Evolutionary conservation across 2,113 vertebrate genomes (phyloP).

Genomic region (Colaptes auratus): DNA sequence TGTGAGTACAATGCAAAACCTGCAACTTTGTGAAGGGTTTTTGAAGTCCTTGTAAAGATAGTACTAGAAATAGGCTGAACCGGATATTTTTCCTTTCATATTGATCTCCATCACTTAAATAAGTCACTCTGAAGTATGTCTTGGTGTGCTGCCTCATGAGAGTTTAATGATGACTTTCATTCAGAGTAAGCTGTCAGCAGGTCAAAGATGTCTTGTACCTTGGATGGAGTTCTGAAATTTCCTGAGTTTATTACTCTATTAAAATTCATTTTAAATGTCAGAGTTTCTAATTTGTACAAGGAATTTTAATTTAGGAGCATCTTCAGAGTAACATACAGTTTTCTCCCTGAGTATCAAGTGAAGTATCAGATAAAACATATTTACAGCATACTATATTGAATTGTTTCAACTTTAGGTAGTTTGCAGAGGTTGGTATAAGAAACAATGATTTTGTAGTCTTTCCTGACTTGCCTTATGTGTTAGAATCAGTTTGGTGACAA

Average conservation of each 20-base stretch:
- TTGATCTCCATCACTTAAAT: not conserved
- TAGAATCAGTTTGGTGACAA: not conserved
- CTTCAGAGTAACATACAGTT: not conserved
- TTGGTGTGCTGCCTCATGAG: not conserved
- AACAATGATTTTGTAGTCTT: not conserved
- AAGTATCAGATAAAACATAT: constrained; percentile 46
- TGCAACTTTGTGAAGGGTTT: rapidly evolving
- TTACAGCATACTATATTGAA: not conserved
- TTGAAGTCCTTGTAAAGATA: not conserved
- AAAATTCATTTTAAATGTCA: constrained; percentile 69
- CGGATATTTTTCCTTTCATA: not conserved
- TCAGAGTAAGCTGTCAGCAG: constrained; percentile 1
- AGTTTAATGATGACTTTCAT: constrained; percentile 24
- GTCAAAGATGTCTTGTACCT: constrained; percentile 5
- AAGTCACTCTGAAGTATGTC: not conserved
- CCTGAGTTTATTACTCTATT: constrained; percentile 44
- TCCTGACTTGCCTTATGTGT: not conserved
- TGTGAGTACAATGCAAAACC: not conserved
- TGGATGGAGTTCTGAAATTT: constrained; percentile 43
- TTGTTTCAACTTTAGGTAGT: not conserved
- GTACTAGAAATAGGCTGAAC: not conserved
- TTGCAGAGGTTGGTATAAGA: not conserved
- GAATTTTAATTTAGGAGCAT: constrained; percentile 58
- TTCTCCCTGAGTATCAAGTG: constrained; percentile 14
- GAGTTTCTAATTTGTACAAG: constrained; percentile 44